Conservation (phyloP, 2,113 vertebrate species). For the Elgaria multicarinata region DNA sequence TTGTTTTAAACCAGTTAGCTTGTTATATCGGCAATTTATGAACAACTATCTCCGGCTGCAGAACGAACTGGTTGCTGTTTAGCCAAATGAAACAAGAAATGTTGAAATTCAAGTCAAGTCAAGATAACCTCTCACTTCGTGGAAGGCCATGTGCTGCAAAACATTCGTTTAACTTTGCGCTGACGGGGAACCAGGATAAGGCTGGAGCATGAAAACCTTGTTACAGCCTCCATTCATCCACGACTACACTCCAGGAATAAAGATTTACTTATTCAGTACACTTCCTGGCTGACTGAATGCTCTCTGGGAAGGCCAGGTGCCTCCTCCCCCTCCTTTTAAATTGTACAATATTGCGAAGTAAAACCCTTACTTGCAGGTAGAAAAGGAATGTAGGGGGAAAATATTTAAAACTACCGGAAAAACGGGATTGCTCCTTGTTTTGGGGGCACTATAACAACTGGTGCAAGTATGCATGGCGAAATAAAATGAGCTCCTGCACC, state of each 20-base stretch:
- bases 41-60: slow-evolving; percentile 38
- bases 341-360: slow-evolving; percentile 7
- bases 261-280: neutral
- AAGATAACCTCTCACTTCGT: slow-evolving; percentile 24
- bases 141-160: slow-evolving; percentile 39
- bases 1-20: slow-evolving; percentile 46
- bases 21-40: slow-evolving; percentile 34
- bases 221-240: slow-evolving; percentile 22
- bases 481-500: neutral
- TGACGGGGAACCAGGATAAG: slow-evolving; percentile 25
- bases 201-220: slow-evolving; percentile 38
- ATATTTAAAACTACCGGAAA: slow-evolving; percentile 32
- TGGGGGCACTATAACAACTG: slow-evolving; percentile 43
- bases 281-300: slow-evolving; percentile 41
- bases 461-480: neutral
- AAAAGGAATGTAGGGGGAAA: slow-evolving; percentile 41
- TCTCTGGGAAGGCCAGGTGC: slow-evolving; percentile 20
- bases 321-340: neutral
- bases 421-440: neutral
- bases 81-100: slow-evolving; percentile 37
- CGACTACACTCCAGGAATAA: slow-evolving; percentile 40
- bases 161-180: slow-evolving; percentile 9
- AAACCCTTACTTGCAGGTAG: slow-evolving; percentile 6
- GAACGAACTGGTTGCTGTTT: slow-evolving; percentile 47
- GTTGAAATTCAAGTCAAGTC: slow-evolving; percentile 37